Evolutionary conservation across 2,888 invertebrate genomes (phyloP).

Genomic region (Phaedon cochleariae): DNA sequence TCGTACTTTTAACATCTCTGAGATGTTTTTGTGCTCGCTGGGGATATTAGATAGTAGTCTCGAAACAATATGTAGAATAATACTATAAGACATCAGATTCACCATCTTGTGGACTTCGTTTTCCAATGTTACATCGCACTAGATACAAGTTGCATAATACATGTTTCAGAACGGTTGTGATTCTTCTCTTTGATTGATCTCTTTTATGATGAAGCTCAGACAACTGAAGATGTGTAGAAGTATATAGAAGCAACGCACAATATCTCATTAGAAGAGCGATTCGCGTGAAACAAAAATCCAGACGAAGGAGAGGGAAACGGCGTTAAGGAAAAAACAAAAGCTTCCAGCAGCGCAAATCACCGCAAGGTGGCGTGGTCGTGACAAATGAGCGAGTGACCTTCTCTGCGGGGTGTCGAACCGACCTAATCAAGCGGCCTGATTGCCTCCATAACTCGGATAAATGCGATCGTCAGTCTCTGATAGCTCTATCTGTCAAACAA

Average conservation of each 20-base stretch:
- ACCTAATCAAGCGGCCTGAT: slow-evolving; percentile 58
- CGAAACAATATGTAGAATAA: too few species aligned
- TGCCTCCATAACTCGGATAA: slow-evolving; percentile 56
- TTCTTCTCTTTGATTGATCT: too few species aligned
- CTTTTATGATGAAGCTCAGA: too few species aligned
- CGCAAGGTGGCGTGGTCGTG: slow-evolving; percentile 54
- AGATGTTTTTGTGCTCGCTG: too few species aligned
- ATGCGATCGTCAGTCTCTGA: slow-evolving; percentile 59
- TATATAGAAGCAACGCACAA: neutral
- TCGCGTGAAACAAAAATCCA: slow-evolving; percentile 6
- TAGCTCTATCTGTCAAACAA: slow-evolving; percentile 59
- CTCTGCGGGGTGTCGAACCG: slow-evolving; percentile 53
- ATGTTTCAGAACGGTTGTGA: too few species aligned
- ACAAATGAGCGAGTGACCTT: slow-evolving; percentile 60
- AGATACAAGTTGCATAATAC: too few species aligned
- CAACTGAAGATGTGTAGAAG: neutral
- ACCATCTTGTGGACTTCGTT: too few species aligned
- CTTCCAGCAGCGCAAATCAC: slow-evolving; percentile 39
- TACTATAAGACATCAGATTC: too few species aligned
- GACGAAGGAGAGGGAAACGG: slow-evolving; percentile 17
- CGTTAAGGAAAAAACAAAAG: slow-evolving; percentile 48
- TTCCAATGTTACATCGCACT: too few species aligned
- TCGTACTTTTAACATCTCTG: too few species aligned
- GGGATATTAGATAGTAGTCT: too few species aligned
- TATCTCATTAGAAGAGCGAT: neutral